These are phyloP conservation scores for Phoenoteleia sp. DNA, from an alignment of 2,888 invertebrate species.

Conservation along the genomic window DNA sequence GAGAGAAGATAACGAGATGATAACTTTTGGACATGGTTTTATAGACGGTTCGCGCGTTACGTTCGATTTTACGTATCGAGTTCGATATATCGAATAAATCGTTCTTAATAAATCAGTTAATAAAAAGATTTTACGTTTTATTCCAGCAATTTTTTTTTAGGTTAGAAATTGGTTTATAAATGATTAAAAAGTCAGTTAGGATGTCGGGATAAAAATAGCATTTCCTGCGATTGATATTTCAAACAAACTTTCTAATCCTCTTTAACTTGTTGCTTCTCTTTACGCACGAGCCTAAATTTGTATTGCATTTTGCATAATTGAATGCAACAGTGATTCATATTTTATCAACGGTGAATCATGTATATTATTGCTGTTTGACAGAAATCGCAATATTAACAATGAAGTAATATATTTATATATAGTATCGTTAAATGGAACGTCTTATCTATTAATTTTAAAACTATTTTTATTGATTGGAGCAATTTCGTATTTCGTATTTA, in stretches of 20 bases:
- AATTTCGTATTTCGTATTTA: neutral
- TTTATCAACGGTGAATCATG: neutral
- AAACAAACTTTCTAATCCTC: neutral
- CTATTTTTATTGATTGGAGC: neutral
- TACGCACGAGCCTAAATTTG: neutral
- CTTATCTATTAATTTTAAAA: neutral
- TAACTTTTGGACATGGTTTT: too few species aligned
- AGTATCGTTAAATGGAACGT: neutral
- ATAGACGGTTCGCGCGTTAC: too few species aligned
- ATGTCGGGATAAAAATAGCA: neutral
- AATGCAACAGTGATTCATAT: neutral
- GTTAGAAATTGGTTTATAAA: too few species aligned
- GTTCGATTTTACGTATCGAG: too few species aligned
- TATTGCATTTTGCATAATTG: constrained; percentile 2
- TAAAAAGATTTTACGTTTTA: too few species aligned
- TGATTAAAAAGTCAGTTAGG: neutral
- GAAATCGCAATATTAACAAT: neutral
- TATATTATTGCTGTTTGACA: neutral
- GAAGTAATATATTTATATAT: neutral
- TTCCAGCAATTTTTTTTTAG: too few species aligned
- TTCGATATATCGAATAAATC: too few species aligned
- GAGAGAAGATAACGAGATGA: too few species aligned
- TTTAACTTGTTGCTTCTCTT: constrained; percentile 7
- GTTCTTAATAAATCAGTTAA: too few species aligned
- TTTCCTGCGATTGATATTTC: neutral